Base-by-base conservation (phyloP, 2,113 vertebrate genomes). In the Genyomyrus donnyi region DNA sequence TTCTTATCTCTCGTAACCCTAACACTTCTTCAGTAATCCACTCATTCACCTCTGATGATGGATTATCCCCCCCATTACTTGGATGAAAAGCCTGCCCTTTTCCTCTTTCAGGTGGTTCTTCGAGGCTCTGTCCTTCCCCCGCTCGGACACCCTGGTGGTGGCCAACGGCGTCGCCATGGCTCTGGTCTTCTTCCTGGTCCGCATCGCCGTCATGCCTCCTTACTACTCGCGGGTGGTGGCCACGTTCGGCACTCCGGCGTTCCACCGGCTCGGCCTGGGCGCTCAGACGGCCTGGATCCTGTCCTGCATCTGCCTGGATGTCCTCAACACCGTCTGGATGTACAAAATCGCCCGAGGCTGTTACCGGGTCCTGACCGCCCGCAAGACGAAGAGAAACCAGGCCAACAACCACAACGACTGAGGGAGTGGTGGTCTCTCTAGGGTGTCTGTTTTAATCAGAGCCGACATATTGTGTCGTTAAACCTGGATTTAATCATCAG, bases 251-350 rank as follows among this genome's bases (percentile, higher is more conserved):
- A 96, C 96, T 0, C 90, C 90, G 0, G 95, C 94, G 6, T 96
- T 96, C 3, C 93, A 94, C 35, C 93, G 94, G 46, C 93, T 97
- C 31, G 96, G 96, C 2, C 58, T 94, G 49, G 95, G 94, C 0
- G 95, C 96, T 15, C 96, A 97, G 95, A 94, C 96, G 91, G 95
- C 95, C 56, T 97, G 96, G 96, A 96, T 96, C 90, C 90, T 94
- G 3, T 96, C 96, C 91, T 96, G 95, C 74, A 90, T 96, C 15
- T 95, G 94, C 35, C 93, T 96, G 93, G 96, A 96, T 62, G 89
- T 96, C 90, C 91, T 97, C 87, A 97, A 96, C 91, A 90, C 93
- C 1, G 89, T 97, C 89, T 96, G 95, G 96, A 96, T 97, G 96
- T 96, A 96, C 89, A 95, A 95, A 89, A 97, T 97, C 39, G 52